These are phyloP conservation scores for Drosophila anomelani DNA, from an alignment of 2,888 invertebrate genomes.

Conservation along the genomic window DNA sequence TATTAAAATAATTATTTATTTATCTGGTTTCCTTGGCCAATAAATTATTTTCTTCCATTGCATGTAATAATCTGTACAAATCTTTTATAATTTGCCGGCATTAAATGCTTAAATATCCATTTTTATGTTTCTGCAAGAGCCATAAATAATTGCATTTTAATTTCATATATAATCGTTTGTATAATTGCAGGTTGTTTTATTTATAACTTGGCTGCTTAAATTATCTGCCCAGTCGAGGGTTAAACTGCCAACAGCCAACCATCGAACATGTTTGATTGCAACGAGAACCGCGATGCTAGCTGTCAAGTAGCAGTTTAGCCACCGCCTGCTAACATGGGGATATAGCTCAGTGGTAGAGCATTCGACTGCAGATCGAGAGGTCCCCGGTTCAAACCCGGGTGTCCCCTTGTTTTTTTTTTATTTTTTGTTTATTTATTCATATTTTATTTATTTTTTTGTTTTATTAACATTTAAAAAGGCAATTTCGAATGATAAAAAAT, in stretches of 20 bases:
- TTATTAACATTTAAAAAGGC: too few species aligned
- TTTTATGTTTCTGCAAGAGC: slow-evolving; percentile 7
- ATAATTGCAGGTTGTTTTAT: slow-evolving; percentile 12
- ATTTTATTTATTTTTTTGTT: too few species aligned
- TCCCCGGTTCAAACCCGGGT: slow-evolving; percentile 80
- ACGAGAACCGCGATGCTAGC: neutral
- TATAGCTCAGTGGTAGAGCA: slow-evolving; percentile 81
- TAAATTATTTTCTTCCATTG: neutral
- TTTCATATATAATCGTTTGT: slow-evolving; percentile 1
- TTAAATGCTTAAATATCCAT: slow-evolving; percentile 2
- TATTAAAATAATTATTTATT: neutral
- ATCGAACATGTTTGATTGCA: slow-evolving; percentile 16
- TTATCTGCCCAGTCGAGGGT: slow-evolving; percentile 14
- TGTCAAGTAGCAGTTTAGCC: neutral
- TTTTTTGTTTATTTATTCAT: neutral
- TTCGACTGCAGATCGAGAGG: slow-evolving; percentile 81
- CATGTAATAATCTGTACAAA: neutral
- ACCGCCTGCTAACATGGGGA: slow-evolving; percentile 52
- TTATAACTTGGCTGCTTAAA: neutral
- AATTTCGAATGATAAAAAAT: too few species aligned
- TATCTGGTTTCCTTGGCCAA: neutral
- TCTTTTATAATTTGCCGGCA: neutral
- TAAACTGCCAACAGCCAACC: neutral
- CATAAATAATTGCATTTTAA: slow-evolving; percentile 8
- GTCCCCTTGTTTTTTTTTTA: slow-evolving; percentile 65